phyloP scores from a whole-genome alignment of 2,888 invertebrate species.

The Microchrysa polita region DNA sequence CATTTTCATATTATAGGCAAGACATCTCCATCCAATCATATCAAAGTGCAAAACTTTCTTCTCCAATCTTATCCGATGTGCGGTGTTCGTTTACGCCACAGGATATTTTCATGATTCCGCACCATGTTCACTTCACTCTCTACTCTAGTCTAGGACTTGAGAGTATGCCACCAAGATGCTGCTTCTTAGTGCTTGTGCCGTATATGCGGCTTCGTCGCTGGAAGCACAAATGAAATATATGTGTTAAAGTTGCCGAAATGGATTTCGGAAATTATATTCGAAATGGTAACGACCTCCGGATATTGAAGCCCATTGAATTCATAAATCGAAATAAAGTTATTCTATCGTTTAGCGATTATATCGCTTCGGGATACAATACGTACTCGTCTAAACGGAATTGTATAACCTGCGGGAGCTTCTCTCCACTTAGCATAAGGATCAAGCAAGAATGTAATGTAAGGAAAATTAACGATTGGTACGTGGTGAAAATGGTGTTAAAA shows the following conservation, averaged over 20 bases:
- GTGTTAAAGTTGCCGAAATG: slow-evolving; percentile 31
- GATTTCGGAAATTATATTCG: slow-evolving; percentile 43
- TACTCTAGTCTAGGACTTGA: background rate
- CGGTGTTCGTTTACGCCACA: background rate
- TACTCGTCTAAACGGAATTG: background rate
- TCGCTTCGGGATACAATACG: background rate
- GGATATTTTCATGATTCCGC: slow-evolving; percentile 9
- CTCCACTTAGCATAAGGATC: slow-evolving; percentile 1
- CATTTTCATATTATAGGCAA: too few relatives aligned
- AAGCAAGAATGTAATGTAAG: too few relatives aligned
- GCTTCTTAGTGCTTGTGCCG: background rate
- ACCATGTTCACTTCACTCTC: too few relatives aligned
- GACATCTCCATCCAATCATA: background rate
- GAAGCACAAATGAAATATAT: slow-evolving; percentile 22
- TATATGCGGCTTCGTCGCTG: background rate
- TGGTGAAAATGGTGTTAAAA: slow-evolving; percentile 5
- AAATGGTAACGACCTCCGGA: slow-evolving; percentile 42
- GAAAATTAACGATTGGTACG: slow-evolving; percentile 7
- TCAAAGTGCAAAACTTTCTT: background rate
- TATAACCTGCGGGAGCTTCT: background rate
- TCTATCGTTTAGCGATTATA: slow-evolving; percentile 16
- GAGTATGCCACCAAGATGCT: background rate
- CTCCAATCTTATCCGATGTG: background rate
- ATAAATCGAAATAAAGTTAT: slow-evolving; percentile 43
- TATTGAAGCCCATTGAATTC: slow-evolving; percentile 43